phyloP scores from a whole-genome alignment of 2,113 vertebrate species.

The Psettodes erumei region DNA sequence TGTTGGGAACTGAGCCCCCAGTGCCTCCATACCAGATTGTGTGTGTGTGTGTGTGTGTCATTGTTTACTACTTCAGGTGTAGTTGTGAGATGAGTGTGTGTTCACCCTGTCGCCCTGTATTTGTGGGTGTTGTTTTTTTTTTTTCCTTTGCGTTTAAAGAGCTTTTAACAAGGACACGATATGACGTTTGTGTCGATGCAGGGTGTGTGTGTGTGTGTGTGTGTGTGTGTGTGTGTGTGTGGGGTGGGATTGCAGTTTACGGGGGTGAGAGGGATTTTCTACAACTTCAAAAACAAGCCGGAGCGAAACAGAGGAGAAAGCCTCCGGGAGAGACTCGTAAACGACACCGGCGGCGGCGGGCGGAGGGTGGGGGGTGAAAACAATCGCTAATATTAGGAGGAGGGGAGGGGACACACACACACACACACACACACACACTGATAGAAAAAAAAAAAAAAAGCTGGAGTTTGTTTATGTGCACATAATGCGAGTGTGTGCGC shows the following conservation, averaged over 20 bases:
- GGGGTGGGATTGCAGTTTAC: conserved; percentile 28
- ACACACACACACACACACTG: conserved; percentile 36
- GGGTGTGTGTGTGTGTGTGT: too few relatives aligned
- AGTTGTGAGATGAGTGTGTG: conserved; percentile 35
- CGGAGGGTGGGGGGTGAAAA: conserved; percentile 84
- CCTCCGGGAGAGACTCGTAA: conserved; percentile 61
- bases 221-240: too few relatives aligned
- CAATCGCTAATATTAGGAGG: conserved; percentile 92
- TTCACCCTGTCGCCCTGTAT: too few relatives aligned
- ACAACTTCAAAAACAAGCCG: conserved; percentile 64
- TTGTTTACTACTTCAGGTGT: conserved; percentile 46
- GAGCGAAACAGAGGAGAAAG: conserved; percentile 44
- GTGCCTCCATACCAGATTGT: too few relatives aligned
- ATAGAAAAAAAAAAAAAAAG: conserved; percentile 69
- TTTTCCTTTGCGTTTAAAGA: conserved; percentile 27
- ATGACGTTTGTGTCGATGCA: conserved; percentile 48
- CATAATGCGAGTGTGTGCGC: conserved; percentile 94
- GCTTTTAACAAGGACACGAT: conserved; percentile 11
- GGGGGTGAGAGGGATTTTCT: conserved; percentile 54
- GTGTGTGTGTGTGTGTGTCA: conserved; percentile 5
- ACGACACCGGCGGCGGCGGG: conserved; percentile 62
- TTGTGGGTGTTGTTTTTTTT: too few relatives aligned
- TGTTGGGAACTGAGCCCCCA: conserved; percentile 4
- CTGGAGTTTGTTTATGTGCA: conserved; percentile 94
- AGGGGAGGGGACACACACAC: conserved; percentile 10